Conservation (phyloP, 1,140 invertebrate species). For the Drosophila lacertosa region DNA sequence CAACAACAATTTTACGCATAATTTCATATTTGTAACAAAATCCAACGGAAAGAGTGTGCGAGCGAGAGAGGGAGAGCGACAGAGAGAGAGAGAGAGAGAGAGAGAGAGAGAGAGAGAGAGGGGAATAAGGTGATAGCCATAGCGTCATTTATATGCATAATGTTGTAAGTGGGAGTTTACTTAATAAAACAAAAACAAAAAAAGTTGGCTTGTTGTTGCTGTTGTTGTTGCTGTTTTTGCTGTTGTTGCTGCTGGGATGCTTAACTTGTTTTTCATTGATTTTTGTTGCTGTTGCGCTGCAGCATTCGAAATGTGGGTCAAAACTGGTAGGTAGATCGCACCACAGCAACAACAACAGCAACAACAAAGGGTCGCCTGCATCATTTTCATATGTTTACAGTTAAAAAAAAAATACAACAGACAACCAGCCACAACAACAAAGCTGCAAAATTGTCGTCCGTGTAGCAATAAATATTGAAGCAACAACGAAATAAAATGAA, state of each 20-base stretch:
- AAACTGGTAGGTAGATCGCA: constrained; percentile 46
- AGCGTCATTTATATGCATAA: constrained; percentile 42
- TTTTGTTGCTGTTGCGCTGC: constrained; percentile 37
- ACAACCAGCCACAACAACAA: constrained; percentile 28
- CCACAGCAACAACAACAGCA: constrained; percentile 22
- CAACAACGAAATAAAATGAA: constrained; percentile 26
- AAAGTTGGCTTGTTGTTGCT: constrained; percentile 14
- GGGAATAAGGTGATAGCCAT: background rate
- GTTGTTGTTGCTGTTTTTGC: constrained; percentile 23
- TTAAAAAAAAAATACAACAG: constrained; percentile 62
- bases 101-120: background rate
- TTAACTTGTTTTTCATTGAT: constrained; percentile 55
- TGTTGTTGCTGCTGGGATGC: constrained; percentile 39
- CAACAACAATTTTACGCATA: constrained; percentile 73
- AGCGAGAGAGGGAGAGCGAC: background rate
- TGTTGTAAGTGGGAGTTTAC: constrained; percentile 76
- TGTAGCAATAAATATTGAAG: constrained; percentile 44
- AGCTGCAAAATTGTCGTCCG: constrained; percentile 35
- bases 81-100: constrained; percentile 3
- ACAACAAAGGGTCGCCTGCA: constrained; percentile 40
- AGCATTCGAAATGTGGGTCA: constrained; percentile 66
- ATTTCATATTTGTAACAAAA: constrained; percentile 80
- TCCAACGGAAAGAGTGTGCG: constrained; percentile 27
- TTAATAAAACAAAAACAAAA: constrained; percentile 48
- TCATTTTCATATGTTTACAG: constrained; percentile 62